A percentile compares a stretch with the other conserved stretches of the same genome.
Evolutionary conservation across 1,140 invertebrate genomes (phyloP).

Genomic region (Matsumurasca onukii): DNA sequence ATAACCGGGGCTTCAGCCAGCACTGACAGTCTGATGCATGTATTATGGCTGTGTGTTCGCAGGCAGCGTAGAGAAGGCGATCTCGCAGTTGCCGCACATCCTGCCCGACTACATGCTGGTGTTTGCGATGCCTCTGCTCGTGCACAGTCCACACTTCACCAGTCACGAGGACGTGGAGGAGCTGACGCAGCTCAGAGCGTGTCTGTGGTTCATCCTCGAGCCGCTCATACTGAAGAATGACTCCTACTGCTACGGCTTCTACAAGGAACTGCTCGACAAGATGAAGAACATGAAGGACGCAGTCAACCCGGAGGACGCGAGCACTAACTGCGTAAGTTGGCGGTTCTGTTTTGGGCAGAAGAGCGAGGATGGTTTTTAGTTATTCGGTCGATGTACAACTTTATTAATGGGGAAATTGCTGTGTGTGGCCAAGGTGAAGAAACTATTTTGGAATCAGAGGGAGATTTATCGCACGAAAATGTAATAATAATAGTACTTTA

Average conservation of each 20-base stretch:
- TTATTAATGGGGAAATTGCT: too few species aligned
- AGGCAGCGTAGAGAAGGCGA: constrained; percentile 60
- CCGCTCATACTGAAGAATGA: constrained; percentile 91
- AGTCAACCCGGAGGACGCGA: constrained; percentile 76
- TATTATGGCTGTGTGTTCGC: too few species aligned
- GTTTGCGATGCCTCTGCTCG: constrained; percentile 89
- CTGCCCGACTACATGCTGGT: constrained; percentile 95
- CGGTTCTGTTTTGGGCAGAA: neutral
- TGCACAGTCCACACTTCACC: constrained; percentile 85
- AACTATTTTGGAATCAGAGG: too few species aligned
- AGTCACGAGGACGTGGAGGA: constrained; percentile 71
- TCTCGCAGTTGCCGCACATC: constrained; percentile 78
- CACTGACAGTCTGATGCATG: too few species aligned
- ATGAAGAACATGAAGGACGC: constrained; percentile 93
- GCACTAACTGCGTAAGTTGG: constrained; percentile 73
- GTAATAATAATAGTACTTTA: too few species aligned
- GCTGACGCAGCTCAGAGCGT: constrained; percentile 75
- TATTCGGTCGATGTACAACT: too few species aligned
- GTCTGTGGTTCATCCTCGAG: constrained; percentile 92
- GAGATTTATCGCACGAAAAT: too few species aligned
- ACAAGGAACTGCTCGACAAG: constrained; percentile 88
- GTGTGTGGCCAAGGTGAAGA: too few species aligned
- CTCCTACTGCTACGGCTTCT: constrained; percentile 94
- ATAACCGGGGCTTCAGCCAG: too few species aligned
- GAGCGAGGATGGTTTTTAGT: too few species aligned